These are phyloP conservation scores for Mus spretus DNA, from an alignment of 2,797 vertebrate species.

Conservation along the genomic window DNA sequence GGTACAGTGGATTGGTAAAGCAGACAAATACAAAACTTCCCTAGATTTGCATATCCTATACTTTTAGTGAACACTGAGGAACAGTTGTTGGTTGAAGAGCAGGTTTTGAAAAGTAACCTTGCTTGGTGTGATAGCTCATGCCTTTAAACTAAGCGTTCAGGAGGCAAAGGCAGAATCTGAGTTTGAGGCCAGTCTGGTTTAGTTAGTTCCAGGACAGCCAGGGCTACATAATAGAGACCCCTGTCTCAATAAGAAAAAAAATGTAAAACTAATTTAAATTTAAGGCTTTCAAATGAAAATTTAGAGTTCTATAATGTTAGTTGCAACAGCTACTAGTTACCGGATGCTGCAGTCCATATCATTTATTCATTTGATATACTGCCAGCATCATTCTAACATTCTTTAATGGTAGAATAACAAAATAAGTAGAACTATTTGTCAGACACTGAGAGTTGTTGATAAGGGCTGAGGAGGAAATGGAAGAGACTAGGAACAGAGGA, in stretches of 20 bases:
- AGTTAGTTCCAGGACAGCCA: background rate
- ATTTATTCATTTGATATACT: slow-evolving; percentile 12
- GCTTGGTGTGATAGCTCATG: background rate
- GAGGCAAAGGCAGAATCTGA: background rate
- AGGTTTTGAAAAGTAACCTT: slow-evolving; percentile 49
- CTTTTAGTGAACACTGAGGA: background rate
- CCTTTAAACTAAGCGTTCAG: background rate
- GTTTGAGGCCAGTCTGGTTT: background rate
- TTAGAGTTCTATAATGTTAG: slow-evolving; percentile 14
- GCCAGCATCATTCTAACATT: background rate
- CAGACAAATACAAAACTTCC: background rate
- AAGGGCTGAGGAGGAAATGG: slow-evolving; percentile 45
- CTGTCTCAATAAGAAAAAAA: background rate
- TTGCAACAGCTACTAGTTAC: background rate
- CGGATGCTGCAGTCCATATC: background rate
- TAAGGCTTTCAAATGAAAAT: slow-evolving; percentile 47
- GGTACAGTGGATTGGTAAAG: slow-evolving; percentile 40
- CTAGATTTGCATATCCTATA: slow-evolving; percentile 15
- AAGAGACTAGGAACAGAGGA: background rate
- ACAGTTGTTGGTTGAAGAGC: background rate
- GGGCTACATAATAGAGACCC: background rate
- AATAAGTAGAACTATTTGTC: slow-evolving; percentile 47
- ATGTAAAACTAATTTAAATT: slow-evolving; percentile 40
- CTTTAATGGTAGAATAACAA: background rate
- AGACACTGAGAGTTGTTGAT: background rate